Conservation (phyloP, 2,113 vertebrate genomes). For the Panurus biarmicus region DNA sequence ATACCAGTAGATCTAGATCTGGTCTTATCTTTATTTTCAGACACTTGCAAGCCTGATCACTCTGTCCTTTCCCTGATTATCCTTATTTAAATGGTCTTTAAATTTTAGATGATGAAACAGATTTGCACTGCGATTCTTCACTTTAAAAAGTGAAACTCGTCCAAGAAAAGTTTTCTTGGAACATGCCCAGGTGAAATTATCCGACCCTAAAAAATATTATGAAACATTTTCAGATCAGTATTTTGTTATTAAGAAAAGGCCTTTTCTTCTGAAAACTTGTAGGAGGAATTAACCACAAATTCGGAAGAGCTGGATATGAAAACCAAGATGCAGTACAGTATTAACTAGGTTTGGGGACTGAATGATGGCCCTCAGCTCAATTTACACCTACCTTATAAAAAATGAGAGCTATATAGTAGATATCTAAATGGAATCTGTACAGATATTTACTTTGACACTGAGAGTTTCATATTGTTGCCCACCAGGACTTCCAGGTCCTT, state of each 20-base stretch:
- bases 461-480: neutral
- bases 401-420: neutral
- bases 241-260: neutral
- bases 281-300: neutral
- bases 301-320: neutral
- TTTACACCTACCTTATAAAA: neutral
- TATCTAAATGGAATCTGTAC: neutral
- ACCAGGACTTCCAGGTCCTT: neutral
- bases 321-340: neutral
- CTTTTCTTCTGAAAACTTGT: neutral
- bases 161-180: neutral
- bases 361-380: neutral
- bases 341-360: neutral
- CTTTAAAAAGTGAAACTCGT: neutral
- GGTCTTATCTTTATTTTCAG: constrained; percentile 43
- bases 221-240: neutral
- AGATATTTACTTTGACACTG: neutral
- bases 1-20: neutral
- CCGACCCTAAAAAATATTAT: neutral
- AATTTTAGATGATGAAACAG: neutral
- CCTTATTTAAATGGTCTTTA: neutral
- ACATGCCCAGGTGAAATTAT: neutral
- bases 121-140: neutral
- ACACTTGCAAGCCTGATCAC: neutral
- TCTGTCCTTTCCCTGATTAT: neutral